Evolutionary conservation across 53 echinoderm and acorn worm species (phyloP), one percentile per base, ranked within the genome.

Genomic region (Stichopus horrens): DNA sequence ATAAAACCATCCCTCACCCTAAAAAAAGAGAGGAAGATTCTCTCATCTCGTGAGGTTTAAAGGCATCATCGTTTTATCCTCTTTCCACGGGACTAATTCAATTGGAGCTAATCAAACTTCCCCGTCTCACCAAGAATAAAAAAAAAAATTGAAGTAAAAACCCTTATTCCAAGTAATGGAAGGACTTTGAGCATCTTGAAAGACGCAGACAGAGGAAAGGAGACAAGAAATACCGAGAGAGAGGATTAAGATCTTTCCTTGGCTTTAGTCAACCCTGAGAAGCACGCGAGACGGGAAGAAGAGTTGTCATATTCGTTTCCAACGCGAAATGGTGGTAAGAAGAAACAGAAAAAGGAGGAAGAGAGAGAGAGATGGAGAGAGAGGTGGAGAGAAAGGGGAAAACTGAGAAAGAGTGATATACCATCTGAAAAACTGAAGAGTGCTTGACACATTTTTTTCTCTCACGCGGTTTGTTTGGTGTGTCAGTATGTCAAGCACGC

Each of bases 401-500:
- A 37, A 71, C 6, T 5, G 7, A 71, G 21, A 0, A 18, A 71
- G 71, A 13, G 6, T 4, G 19, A 16, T n/a, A 16, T 7, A 13
- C 71, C 71, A 7, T 7, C n/a, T 18, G 6, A 7, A n/a, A n/a
- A 71, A 6, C 7, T 81, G 52, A 58, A 81, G 81, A 56, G 81
- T 81, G 19, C 81, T 81, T 81, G 81, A 81, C 81, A 81, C 81
- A 21, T 21, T 81, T 81, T 56, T 37, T 37, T 37, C 37, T 37
- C 37, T 37, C 37, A 37, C 57, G 57, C 20, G 81, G 58, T 56
- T 58, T 8, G 8, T 19, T 81, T 23, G 18, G 81, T 81, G 19
- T 16, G 81, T 81, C 81, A 81, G 58, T 81, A 53, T 81, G 81
- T 81, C 58, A 81, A 81, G 55, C 18, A 81, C 20, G 81, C 58